A percentile compares a stretch with the other conserved stretches of the same genome.
Conservation (phyloP, 2,888 invertebrate genomes). For the Trissolcus brochymenae region DNA sequence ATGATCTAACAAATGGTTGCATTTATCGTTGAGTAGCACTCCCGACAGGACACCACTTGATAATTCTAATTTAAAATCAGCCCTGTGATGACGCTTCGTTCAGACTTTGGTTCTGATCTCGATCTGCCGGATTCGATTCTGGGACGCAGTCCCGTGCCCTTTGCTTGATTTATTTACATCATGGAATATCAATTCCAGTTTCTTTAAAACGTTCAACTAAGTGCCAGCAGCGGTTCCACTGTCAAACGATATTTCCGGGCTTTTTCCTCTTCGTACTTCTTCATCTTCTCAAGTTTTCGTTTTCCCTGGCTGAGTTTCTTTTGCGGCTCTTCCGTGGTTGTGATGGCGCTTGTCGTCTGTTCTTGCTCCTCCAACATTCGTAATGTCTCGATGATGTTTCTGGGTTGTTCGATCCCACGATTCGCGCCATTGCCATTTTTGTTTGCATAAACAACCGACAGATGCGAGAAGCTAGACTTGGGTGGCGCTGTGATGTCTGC, state of each 20-base stretch:
- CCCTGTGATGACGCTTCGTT: constrained; percentile 61
- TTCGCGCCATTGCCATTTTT: constrained; percentile 84
- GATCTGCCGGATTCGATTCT: constrained; percentile 67
- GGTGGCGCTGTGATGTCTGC: constrained; percentile 92
- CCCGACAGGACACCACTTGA: constrained; percentile 25
- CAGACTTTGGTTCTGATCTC: constrained; percentile 71
- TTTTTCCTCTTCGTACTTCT: constrained; percentile 73
- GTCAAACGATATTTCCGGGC: constrained; percentile 71
- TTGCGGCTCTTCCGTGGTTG: constrained; percentile 68
- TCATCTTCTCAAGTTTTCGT: constrained; percentile 71
- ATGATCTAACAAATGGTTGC: constrained; percentile 29
- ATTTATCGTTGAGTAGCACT: constrained; percentile 26
- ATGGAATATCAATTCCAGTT: constrained; percentile 54
- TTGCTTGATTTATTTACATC: constrained; percentile 61
- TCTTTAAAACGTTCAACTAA: constrained; percentile 68
- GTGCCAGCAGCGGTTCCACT: constrained; percentile 72
- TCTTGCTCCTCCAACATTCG: constrained; percentile 83
- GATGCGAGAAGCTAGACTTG: constrained; percentile 88
- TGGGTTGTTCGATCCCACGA: constrained; percentile 80
- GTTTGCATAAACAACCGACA: constrained; percentile 89
- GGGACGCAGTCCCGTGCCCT: constrained; percentile 66
- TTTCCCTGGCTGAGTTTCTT: constrained; percentile 74
- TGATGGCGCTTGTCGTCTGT: constrained; percentile 56
- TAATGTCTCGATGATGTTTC: constrained; percentile 89
- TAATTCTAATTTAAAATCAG: constrained; percentile 48